Evolutionary conservation across 1,140 invertebrate species (phyloP), one percentile per base, ranked within the genome.

Genomic region (Brachionus plicatilis): DNA sequence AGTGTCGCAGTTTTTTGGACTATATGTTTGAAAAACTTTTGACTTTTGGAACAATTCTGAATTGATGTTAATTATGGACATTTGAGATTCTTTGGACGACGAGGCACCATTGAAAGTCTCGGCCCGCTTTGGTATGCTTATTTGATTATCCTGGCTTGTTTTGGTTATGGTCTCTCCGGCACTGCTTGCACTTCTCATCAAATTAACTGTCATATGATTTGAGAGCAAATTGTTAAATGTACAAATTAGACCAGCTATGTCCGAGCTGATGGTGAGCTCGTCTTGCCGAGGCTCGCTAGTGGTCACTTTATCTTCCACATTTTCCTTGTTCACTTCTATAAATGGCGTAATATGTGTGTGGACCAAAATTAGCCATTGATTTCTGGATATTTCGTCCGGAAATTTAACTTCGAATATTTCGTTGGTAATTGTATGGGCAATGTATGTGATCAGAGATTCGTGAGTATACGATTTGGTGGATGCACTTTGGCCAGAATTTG

Each of bases 181-280:
- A 82, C 79, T 82, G 14, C 79, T 82, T 6, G 79, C 79, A 82
- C 79, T 82, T 65, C 79, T 53, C 79, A 82, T 82, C 79, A 82
- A 65, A 45, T 82, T 82, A n/a, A 82, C 79, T 20, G 47, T 9
- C 41, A 80, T 56, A 50, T 56, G 76, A 80, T 80, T 56, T n/a
- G 47, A 37, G 9, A 82, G 9, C 41, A 82, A 27, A 47, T 65
- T 60, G 27, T 65, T 82, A 14, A 82, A 82, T 47, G 79, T 29
- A 12, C 3, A 65, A 41, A 82, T 20, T 11, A 82, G n/a, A 27
- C 37, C n/a, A 14, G 79, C 79, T 24, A 82, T 24, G 9, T 82
- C 79, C 8, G 79, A 47, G 41, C 79, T 82, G 11, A 82, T 53
- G n/a, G 24, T 24, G 6, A 68, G 12, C 20, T 65, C 53, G 37